Evolutionary conservation across 2,113 vertebrate species (phyloP).

Genomic region (Coptodon rendalli): DNA sequence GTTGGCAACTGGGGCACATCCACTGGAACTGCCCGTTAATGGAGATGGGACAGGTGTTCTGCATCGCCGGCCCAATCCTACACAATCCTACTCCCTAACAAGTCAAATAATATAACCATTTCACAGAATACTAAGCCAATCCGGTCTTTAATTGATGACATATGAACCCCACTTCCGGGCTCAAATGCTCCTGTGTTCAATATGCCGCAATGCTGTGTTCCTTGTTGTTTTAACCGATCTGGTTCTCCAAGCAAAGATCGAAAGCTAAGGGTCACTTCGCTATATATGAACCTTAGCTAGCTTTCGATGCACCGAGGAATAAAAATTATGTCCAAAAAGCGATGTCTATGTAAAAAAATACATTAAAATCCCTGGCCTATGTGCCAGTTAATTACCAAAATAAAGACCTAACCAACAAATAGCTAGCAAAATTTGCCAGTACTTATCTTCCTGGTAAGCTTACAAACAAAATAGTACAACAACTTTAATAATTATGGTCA

Average conservation of each 20-base stretch:
- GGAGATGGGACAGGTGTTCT: no score
- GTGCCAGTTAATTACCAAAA: neutral
- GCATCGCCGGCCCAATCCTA: no score
- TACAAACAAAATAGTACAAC: neutral
- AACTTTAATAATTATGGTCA: neutral
- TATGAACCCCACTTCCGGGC: neutral
- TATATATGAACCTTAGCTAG: neutral
- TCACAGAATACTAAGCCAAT: neutral
- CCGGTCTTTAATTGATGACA: neutral
- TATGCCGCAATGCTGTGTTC: no score
- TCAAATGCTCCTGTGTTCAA: neutral
- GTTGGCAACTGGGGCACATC: no score
- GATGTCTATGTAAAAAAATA: neutral
- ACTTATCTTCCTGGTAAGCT: neutral
- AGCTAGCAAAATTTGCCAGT: neutral
- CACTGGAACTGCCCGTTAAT: no score
- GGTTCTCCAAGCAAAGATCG: neutral
- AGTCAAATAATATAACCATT: neutral
- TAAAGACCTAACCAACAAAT: neutral
- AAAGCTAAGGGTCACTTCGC: neutral
- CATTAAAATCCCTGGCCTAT: neutral
- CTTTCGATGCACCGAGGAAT: neutral
- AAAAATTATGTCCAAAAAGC: neutral
- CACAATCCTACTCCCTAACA: neutral
- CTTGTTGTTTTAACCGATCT: no score